These are phyloP conservation scores for Choloepus didactylus DNA, from an alignment of 2,797 vertebrate genomes.

Conservation along the genomic window DNA sequence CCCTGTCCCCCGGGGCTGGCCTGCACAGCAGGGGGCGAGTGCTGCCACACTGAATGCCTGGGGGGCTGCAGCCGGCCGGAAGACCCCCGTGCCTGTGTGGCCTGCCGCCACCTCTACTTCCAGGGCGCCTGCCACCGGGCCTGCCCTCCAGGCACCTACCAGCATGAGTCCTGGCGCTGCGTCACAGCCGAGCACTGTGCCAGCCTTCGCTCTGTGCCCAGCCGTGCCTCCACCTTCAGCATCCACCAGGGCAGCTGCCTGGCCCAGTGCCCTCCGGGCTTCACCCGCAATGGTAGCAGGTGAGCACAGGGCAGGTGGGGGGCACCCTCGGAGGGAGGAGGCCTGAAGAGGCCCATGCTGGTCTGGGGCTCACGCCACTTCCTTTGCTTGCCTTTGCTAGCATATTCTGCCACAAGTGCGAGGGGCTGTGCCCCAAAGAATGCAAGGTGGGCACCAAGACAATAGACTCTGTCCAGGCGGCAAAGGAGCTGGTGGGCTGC, in stretches of 20 bases:
- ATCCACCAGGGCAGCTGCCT: slow-evolving; percentile 88
- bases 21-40: slow-evolving; percentile 83
- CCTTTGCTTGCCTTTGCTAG: slow-evolving; percentile 73
- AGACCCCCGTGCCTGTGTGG: slow-evolving; percentile 86
- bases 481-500: slow-evolving; percentile 89
- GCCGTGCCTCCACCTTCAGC: slow-evolving; percentile 87
- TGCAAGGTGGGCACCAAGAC: slow-evolving; percentile 92
- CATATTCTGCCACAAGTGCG: slow-evolving; percentile 90
- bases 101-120: slow-evolving; percentile 90
- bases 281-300: slow-evolving; percentile 89
- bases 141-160: slow-evolving; percentile 89
- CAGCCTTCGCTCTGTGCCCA: slow-evolving; percentile 87
- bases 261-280: slow-evolving; percentile 89
- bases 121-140: slow-evolving; percentile 86
- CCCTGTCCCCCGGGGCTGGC: slow-evolving; percentile 82
- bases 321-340: not conserved
- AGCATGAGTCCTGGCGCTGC: slow-evolving; percentile 90
- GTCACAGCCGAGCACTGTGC: slow-evolving; percentile 88
- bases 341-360: not conserved
- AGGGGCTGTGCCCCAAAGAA: slow-evolving; percentile 90
- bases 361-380: not conserved
- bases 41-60: slow-evolving; percentile 89
- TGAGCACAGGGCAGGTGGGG: slow-evolving; percentile 9
- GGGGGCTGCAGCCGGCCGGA: slow-evolving; percentile 87
- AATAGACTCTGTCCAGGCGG: slow-evolving; percentile 87